Evolutionary conservation across 2,888 invertebrate species (phyloP), one percentile per base, ranked within the genome.

Genomic region (Ceramica pisi): DNA sequence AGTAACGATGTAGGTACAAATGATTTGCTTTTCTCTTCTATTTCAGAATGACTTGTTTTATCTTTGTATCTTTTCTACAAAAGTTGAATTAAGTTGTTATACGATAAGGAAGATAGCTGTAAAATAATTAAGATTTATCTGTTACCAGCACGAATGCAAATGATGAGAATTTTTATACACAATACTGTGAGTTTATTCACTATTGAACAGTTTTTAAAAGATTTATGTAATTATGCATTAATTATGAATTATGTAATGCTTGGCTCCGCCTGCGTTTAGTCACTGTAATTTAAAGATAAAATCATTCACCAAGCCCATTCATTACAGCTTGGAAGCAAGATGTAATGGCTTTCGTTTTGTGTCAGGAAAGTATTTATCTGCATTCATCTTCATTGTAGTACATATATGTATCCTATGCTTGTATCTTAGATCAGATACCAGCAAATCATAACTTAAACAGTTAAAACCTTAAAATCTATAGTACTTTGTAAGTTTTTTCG

Each of bases 181-280:
- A 57, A 84, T 86, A 65, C 73, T 72, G 77, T 75, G 86, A 81
- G 70, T 76, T 73, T 67, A 78, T 65, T 77, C 67, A 59, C 68
- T 77, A 78, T 66, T 79, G 68, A 80, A 82, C 38, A 77, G 65
- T 75, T 80, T 78, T 74, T 56, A 68, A 76, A 72, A 72, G 68
- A 75, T 65, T 78, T 69, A 69, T 78, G 82, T 84, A 77, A 73
- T 69, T 84, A 78, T 66, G 64, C 71, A 74, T 65, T 70, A 66
- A 72, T 79, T 71, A 79, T 62, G 70, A 74, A 81, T 84, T 78
- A 83, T 74, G 53, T 73, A 78, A 84, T 82, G 59, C 64, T 61
- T 67, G 59, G 55, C 85, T 85, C 78, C 83, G 74, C 84, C 84
- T 79, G 55, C 79, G 56, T 85, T 85, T 84, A 85, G 80, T 82